These are phyloP conservation scores for Drosophila eohydei DNA, from an alignment of 2,888 invertebrate species.

Conservation along the genomic window DNA sequence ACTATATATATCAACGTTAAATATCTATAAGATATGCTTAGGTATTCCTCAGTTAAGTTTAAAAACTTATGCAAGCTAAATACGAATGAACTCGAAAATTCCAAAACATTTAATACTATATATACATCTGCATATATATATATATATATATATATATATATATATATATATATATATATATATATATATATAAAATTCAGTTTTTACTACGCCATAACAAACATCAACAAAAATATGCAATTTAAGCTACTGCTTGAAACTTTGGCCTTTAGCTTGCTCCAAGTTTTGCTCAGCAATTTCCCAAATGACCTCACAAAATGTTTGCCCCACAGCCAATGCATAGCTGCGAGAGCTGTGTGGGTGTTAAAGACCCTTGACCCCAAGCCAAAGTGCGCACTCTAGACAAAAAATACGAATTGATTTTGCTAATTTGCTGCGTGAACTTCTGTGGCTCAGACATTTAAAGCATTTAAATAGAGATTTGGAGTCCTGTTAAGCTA, in stretches of 20 bases:
- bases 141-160: background rate
- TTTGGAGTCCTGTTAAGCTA: conserved; percentile 21
- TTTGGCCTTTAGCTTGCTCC: conserved; percentile 43
- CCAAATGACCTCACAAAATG: conserved; percentile 62
- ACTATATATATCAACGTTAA: background rate
- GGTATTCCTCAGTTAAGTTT: background rate
- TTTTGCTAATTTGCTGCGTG: conserved; percentile 63
- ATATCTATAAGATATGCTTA: background rate
- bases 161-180: background rate
- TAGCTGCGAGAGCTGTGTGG: conserved; percentile 7
- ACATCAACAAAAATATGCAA: conserved; percentile 30
- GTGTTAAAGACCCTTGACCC: conserved; percentile 38
- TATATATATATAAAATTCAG: background rate
- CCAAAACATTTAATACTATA: background rate
- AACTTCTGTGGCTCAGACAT: conserved; percentile 36
- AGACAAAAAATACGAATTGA: conserved; percentile 57
- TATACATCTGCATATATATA: too few species aligned
- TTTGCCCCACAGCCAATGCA: conserved; percentile 15
- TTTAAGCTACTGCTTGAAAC: conserved; percentile 47
- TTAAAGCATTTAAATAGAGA: conserved; percentile 43
- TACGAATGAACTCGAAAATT: background rate
- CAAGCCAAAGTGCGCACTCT: conserved; percentile 25
- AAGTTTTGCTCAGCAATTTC: conserved; percentile 48
- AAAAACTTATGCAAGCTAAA: background rate
- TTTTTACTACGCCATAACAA: conserved; percentile 17